These are phyloP conservation scores for Cryptocheilus praepositus DNA, from an alignment of 2,888 invertebrate species.

Conservation along the genomic window DNA sequence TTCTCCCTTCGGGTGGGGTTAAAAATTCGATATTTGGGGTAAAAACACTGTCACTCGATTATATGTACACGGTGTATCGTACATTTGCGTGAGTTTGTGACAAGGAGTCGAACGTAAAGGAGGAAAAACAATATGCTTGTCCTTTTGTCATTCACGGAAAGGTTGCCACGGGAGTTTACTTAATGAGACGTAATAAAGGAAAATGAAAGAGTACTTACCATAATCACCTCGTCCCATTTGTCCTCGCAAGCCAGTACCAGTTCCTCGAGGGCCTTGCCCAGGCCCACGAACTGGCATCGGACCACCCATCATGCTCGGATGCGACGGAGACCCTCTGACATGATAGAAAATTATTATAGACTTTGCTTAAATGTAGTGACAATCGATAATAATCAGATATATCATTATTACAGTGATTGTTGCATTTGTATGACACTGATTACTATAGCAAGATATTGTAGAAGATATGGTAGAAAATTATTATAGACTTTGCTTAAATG, in stretches of 20 bases:
- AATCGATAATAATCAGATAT: too few species aligned
- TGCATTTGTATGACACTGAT: too few species aligned
- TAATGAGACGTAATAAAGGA: conserved; percentile 15
- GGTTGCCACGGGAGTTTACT: conserved; percentile 4
- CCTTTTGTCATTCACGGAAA: conserved; percentile 8
- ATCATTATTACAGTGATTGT: too few species aligned
- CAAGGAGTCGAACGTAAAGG: too few species aligned
- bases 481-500: neutral
- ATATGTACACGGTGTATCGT: too few species aligned
- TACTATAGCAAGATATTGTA: too few species aligned
- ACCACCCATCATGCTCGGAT: conserved; percentile 83
- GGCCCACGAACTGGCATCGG: conserved; percentile 81
- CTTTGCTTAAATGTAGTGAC: neutral
- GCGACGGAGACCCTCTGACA: conserved; percentile 83
- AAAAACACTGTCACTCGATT: too few species aligned
- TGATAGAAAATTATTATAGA: neutral
- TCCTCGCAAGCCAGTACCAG: conserved; percentile 79
- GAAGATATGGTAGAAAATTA: conserved; percentile 55
- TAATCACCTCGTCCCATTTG: conserved; percentile 91
- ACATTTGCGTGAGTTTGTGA: too few species aligned
- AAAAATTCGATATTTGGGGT: too few species aligned
- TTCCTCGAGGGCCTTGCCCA: conserved; percentile 75
- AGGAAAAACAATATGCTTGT: neutral
- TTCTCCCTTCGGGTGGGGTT: too few species aligned
- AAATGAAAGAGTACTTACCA: conserved; percentile 81